Percentiles rank a stretch among this genome's conserved stretches.
These are phyloP conservation scores for Keiferia lycopersicella DNA, from an alignment of 2,888 invertebrate genomes.

Conservation along the genomic window DNA sequence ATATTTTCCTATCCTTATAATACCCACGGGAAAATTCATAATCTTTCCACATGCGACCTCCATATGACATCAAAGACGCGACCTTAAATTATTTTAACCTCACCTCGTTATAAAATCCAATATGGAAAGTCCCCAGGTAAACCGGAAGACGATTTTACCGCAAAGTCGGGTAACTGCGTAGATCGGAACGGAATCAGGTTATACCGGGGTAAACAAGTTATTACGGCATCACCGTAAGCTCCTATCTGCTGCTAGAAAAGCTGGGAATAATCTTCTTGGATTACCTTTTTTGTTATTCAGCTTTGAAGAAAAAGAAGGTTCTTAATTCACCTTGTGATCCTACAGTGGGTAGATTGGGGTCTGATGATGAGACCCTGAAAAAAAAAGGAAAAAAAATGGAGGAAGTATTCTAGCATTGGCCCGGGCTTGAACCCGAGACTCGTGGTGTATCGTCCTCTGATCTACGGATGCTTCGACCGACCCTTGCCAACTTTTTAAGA, in stretches of 20 bases:
- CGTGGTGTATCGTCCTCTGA: no score
- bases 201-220: slow-evolving; percentile 4
- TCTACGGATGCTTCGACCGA: no score
- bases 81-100: background rate
- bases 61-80: background rate
- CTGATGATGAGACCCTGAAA: no score
- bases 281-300: no score
- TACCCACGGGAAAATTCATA: background rate
- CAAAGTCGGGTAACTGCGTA: background rate
- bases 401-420: no score
- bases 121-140: background rate
- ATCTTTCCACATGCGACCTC: background rate
- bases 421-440: no score
- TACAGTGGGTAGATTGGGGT: no score
- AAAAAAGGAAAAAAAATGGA: no score
- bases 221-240: background rate
- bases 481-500: no score
- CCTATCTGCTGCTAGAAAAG: background rate
- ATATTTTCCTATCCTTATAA: background rate
- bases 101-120: slow-evolving; percentile 1
- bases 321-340: no score
- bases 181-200: background rate
- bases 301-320: no score
- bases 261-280: no score
- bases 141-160: slow-evolving; percentile 1